Conservation (phyloP, 2,888 invertebrate genomes). For the Epirrhoe tristata region DNA sequence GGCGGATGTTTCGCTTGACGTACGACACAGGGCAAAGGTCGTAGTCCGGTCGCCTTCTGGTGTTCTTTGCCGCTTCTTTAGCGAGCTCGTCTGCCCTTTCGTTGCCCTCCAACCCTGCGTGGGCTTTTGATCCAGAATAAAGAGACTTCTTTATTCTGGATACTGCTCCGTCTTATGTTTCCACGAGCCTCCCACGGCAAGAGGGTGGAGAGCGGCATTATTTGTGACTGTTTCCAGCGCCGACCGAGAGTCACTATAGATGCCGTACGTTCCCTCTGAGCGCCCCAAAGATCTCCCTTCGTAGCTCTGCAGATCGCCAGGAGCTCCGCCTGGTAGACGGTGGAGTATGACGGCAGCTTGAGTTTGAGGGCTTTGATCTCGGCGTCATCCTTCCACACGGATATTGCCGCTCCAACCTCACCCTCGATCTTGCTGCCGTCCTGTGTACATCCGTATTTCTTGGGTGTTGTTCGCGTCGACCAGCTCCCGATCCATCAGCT, state of each 20-base stretch:
- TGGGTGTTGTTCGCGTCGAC: neutral
- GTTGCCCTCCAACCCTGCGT: slow-evolving; percentile 2
- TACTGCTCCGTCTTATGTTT: neutral
- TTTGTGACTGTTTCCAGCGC: slow-evolving; percentile 6
- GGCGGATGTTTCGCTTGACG: neutral
- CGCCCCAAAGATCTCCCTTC: neutral
- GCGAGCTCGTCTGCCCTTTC: no score
- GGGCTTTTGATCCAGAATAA: neutral
- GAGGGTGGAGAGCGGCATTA: neutral
- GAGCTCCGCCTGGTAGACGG: slow-evolving; percentile 21
- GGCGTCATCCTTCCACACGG: neutral
- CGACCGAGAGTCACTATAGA: neutral
- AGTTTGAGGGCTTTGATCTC: slow-evolving; percentile 1
- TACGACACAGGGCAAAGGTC: no score
- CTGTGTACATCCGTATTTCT: slow-evolving; percentile 7
- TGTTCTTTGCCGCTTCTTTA: no score
- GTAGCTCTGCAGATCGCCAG: slow-evolving; percentile 13
- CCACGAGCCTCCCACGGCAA: slow-evolving; percentile 5
- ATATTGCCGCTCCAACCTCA: neutral
- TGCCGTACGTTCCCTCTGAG: neutral
- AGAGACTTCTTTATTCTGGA: neutral
- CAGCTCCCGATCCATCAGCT: neutral
- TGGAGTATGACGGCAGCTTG: slow-evolving; percentile 3
- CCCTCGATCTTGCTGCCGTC: slow-evolving; percentile 19
- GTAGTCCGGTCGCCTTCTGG: no score